Conservation (phyloP, 2,113 vertebrate species). For the Hepsetus odoe region DNA sequence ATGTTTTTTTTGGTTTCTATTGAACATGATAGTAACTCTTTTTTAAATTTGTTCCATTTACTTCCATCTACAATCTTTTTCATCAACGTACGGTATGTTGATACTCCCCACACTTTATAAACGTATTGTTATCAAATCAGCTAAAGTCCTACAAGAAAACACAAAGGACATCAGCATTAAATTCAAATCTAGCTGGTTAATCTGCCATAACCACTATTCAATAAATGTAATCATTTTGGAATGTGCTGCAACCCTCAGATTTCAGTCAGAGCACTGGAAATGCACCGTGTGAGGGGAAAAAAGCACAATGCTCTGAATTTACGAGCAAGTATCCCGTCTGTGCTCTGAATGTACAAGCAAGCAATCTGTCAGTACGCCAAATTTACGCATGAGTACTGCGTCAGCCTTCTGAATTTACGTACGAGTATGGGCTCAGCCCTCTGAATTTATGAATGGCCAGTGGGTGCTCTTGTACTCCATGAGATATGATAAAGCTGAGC, state of each 20-base stretch:
- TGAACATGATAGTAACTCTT: too few species aligned
- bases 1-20: too few species aligned
- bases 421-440: not conserved
- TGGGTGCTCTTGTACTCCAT: too few species aligned
- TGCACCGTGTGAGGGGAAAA: not conserved
- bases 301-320: not conserved
- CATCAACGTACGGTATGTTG: not conserved
- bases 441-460: not conserved
- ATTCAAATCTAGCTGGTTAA: not conserved
- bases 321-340: not conserved
- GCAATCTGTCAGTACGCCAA: not conserved
- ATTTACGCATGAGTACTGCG: not conserved
- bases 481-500: not conserved
- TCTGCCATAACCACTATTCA: not conserved
- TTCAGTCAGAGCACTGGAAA: conserved; percentile 1
- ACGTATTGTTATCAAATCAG: not conserved
- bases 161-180: not conserved
- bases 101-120: not conserved
- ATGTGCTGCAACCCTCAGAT: not conserved
- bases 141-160: not conserved
- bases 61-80: too few species aligned
- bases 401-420: not conserved
- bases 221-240: not conserved
- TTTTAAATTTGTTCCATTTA: too few species aligned
- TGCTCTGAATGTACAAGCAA: not conserved